Base-by-base conservation (phyloP, 2,888 invertebrate species). In the Strigamia crassipes region DNA sequence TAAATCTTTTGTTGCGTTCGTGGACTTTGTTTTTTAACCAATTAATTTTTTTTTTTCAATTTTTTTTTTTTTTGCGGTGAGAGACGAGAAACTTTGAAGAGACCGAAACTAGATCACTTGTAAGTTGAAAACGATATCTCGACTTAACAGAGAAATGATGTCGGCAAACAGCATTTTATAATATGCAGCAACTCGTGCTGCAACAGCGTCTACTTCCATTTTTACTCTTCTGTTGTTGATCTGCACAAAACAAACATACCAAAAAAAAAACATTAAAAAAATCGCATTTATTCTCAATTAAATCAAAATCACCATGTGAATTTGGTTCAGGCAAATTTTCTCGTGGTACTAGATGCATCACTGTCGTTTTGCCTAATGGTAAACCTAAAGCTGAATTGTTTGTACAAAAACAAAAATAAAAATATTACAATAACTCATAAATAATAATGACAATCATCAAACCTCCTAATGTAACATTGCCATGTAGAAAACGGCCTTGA, bases 321-420 rank as follows among this genome's bases (percentile, higher is more conserved):
- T 98, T 99, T 87, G 99, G 99, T 91, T 99, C 99, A 87, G 99
- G 99, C 89, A 99, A 91, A 90, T 97, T 98, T 90, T 99, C 99
- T 90, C 99, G 92, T 86, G 99, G 97, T 89, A 99, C 99, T 87
- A 99, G 93, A 91, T 99, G 99, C 99, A 99, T 99, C 88, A 99
- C 99, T 88, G 98, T 97, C 87, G 98, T 99, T 90, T 97, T 97
- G 86, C 98, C 98, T 86, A 95, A 92, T 85, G 97, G 96, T 89
- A 99, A 92, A 88, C 97, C 97, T 87, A 99, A 92, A 87, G 99
- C 99, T 89, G 85, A n/a, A n/a, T n/a, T n/a, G n/a, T n/a, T 38
- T 86, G 85, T 23, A 80, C 73, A 79, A 83, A 82, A 51, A 27
- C 15, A 42, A 66, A 1, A 27, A 61, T n/a, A 34, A 61, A 61